A percentile compares a stretch with the other conserved stretches of the same genome.
phyloP scores from a whole-genome alignment of 1,140 invertebrate species.

The Ceratoteleas bidentatus region DNA sequence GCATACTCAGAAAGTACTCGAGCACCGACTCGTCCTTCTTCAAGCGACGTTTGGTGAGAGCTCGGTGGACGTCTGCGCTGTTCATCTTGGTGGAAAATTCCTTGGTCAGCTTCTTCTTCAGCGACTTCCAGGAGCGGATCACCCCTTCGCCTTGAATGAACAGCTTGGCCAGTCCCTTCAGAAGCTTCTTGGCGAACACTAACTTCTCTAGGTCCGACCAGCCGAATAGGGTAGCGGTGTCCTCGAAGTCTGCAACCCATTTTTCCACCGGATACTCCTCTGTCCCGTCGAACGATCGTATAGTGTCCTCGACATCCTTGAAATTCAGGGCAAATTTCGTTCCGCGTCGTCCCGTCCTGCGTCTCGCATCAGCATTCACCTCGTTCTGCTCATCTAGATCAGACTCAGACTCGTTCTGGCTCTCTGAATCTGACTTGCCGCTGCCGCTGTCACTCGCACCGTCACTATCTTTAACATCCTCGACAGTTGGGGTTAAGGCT shows the following conservation, averaged over 20 bases:
- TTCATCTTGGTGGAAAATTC: conserved; percentile 60
- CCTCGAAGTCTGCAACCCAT: too few species aligned
- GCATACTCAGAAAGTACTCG: background rate
- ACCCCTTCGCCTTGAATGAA: conserved; percentile 10
- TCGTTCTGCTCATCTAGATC: too few species aligned
- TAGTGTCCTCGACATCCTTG: conserved; percentile 1
- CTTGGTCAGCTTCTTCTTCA: conserved; percentile 48
- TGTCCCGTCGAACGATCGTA: background rate
- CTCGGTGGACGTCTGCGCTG: conserved; percentile 63
- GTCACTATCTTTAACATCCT: background rate
- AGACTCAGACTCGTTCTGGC: too few species aligned
- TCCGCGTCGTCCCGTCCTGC: too few species aligned
- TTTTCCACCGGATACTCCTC: background rate
- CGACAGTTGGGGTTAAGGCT: too few species aligned
- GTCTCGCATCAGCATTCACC: too few species aligned
- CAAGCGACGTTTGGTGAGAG: conserved; percentile 28
- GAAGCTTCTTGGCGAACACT: conserved; percentile 10
- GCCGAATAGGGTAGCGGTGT: background rate
- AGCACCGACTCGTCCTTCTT: background rate
- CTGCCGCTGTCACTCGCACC: too few species aligned
- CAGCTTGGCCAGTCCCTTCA: conserved; percentile 11
- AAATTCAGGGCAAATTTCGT: background rate
- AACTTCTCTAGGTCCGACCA: conserved; percentile 6
- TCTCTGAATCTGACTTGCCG: too few species aligned
- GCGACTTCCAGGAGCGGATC: conserved; percentile 56